Evolutionary conservation across 1,140 invertebrate genomes (phyloP).

Genomic region (Heliconius eleuchia): DNA sequence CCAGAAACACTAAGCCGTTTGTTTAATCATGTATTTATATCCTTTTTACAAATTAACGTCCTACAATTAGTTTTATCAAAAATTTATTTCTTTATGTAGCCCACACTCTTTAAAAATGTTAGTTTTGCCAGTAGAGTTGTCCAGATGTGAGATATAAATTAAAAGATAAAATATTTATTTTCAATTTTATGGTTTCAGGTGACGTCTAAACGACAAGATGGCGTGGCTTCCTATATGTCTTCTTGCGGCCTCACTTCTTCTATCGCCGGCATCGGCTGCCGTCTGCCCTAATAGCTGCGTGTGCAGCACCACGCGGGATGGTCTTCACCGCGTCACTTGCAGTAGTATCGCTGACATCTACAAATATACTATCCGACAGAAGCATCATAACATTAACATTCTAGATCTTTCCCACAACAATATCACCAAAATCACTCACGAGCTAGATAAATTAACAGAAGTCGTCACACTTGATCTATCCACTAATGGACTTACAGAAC

Average conservation of each 20-base stretch:
- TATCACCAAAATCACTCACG: conserved; percentile 79
- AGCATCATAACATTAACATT: conserved; percentile 80
- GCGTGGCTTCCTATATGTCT: conserved; percentile 55
- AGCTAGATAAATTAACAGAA: conserved; percentile 81
- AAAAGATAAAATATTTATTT: background rate
- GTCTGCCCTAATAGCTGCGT: conserved; percentile 70
- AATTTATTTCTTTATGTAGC: too few species aligned
- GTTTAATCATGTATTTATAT: background rate
- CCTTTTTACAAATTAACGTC: too few species aligned
- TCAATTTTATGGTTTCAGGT: conserved; percentile 62
- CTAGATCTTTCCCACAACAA: conserved; percentile 83
- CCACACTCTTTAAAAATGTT: background rate
- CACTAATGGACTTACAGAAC: conserved; percentile 80
- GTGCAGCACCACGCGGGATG: conserved; percentile 70
- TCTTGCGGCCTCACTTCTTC: conserved; percentile 57
- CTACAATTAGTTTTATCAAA: too few species aligned
- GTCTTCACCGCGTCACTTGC: conserved; percentile 71
- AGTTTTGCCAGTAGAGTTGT: too few species aligned
- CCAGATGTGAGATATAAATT: too few species aligned
- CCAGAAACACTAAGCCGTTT: background rate
- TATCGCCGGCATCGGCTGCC: conserved; percentile 55
- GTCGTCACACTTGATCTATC: conserved; percentile 82
- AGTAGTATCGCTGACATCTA: conserved; percentile 69
- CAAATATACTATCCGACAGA: conserved; percentile 75
- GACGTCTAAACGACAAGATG: conserved; percentile 59